Evolutionary conservation across 2,797 vertebrate genomes (phyloP).

Genomic region (Tolypeutes matacus): DNA sequence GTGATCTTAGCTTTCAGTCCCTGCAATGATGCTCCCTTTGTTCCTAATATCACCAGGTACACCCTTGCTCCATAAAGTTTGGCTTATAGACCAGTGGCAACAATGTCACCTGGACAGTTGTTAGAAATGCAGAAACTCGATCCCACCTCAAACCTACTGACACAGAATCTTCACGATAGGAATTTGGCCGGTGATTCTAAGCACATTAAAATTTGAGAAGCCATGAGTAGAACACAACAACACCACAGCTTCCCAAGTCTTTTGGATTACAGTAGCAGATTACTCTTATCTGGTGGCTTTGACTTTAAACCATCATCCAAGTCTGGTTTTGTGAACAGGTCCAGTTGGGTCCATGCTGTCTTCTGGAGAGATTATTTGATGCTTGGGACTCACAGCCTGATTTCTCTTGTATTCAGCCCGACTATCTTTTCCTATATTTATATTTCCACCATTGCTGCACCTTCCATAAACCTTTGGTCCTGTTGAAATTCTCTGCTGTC

Average conservation of each 20-base stretch:
- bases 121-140: not conserved
- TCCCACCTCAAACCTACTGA: not conserved
- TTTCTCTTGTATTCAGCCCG: no score
- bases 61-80: not conserved
- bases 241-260: not conserved
- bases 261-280: not conserved
- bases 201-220: not conserved
- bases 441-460: no score
- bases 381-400: not conserved
- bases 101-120: not conserved
- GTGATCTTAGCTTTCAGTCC: not conserved
- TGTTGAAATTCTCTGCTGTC: not conserved
- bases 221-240: not conserved
- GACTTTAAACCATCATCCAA: not conserved
- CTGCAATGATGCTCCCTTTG: not conserved
- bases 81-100: not conserved
- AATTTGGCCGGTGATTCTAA: not conserved
- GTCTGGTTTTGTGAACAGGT: not conserved
- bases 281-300: not conserved
- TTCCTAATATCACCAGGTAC: not conserved
- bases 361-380: not conserved
- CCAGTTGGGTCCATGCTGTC: not conserved
- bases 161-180: not conserved
- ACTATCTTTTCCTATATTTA: no score
- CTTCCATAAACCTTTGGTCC: no score